phyloP scores from a whole-genome alignment of 2,113 vertebrate species.

The Smithornis capensis region DNA sequence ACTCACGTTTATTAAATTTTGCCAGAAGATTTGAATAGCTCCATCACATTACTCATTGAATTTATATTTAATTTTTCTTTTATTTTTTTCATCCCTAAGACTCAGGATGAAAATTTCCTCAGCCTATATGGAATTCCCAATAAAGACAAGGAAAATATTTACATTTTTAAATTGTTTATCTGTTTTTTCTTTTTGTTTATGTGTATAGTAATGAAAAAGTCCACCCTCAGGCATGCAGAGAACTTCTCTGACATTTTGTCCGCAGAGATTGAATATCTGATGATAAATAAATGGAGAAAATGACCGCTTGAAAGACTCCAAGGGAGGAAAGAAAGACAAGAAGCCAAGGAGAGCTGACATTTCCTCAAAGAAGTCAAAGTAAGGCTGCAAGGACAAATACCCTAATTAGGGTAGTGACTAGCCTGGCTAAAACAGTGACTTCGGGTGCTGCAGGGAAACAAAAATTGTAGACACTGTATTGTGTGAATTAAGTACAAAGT shows the following conservation, averaged over 20 bases:
- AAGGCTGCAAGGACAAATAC: neutral
- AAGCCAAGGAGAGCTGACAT: neutral
- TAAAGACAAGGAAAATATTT: neutral
- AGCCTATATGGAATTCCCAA: neutral
- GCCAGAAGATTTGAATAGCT: neutral
- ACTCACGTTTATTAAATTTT: neutral
- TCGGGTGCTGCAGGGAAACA: rapidly evolving
- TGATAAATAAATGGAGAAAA: neutral
- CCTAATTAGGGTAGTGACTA: neutral
- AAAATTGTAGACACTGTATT: neutral
- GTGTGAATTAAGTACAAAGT: neutral
- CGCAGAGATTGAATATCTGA: neutral
- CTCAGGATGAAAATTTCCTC: neutral
- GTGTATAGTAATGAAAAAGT: neutral
- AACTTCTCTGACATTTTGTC: neutral
- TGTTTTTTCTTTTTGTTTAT: neutral
- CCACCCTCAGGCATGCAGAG: neutral
- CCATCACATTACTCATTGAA: neutral
- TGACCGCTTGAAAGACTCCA: neutral
- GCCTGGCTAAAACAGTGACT: neutral
- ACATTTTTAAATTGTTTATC: neutral
- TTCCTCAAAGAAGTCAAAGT: neutral
- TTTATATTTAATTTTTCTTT: neutral
- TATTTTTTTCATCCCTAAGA: neutral
- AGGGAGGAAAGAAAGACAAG: neutral